These are phyloP conservation scores for Dasypus novemcinctus DNA, from an alignment of 2,113 vertebrate genomes.

Conservation along the genomic window DNA sequence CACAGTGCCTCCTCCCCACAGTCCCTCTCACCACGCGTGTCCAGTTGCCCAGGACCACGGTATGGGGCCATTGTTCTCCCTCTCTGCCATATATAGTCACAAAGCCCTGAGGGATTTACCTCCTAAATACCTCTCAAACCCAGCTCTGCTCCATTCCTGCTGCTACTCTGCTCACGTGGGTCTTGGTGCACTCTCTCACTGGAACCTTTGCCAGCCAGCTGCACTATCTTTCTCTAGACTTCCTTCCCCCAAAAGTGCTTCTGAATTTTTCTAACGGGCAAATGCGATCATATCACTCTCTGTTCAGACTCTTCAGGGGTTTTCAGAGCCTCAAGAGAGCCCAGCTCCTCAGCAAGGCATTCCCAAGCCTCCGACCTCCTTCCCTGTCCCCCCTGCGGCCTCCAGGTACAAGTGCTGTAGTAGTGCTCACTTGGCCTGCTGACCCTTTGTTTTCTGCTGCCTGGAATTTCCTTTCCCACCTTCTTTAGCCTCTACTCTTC, in stretches of 20 bases:
- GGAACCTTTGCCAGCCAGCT: background rate
- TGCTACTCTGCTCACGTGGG: background rate
- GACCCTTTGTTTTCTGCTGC: background rate
- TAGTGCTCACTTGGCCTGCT: background rate
- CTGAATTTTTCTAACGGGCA: background rate
- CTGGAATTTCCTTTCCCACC: background rate
- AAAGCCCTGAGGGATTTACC: background rate
- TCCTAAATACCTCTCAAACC: background rate
- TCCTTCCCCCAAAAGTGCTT: background rate
- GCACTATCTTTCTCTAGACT: background rate
- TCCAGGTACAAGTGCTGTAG: rapidly evolving
- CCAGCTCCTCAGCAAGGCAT: background rate
- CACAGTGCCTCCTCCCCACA: background rate
- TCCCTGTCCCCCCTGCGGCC: background rate
- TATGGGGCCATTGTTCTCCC: background rate
- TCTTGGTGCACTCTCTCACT: too few species aligned
- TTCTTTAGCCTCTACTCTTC: background rate
- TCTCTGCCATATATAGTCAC: background rate
- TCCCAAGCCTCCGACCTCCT: background rate
- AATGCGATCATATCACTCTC: background rate
- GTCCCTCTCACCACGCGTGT: background rate
- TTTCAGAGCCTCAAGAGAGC: background rate
- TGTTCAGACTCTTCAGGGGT: background rate
- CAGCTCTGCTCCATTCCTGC: background rate
- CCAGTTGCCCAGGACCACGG: background rate